These are phyloP conservation scores for Eucera pruinosa DNA, from an alignment of 2,888 invertebrate genomes.

Conservation along the genomic window DNA sequence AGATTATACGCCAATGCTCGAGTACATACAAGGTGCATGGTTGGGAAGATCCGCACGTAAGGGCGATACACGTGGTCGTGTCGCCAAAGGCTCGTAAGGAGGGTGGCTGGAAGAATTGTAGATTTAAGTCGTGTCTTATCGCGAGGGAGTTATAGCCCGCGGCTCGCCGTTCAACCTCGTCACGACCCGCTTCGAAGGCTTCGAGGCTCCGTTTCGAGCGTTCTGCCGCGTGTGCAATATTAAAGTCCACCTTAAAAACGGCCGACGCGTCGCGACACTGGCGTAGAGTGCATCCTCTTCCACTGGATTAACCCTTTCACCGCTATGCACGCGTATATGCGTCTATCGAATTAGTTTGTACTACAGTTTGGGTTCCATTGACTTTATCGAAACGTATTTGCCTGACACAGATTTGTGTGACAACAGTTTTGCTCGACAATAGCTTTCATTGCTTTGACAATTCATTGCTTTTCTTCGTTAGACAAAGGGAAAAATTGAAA, in stretches of 20 bases:
- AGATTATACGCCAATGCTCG: conserved; percentile 35
- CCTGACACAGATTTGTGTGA: too few species aligned
- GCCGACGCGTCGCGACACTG: conserved; percentile 39
- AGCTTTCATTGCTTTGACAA: too few species aligned
- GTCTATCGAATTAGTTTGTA: too few species aligned
- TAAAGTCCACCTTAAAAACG: conserved; percentile 53
- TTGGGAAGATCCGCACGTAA: conserved; percentile 7
- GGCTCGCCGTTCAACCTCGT: conserved; percentile 58
- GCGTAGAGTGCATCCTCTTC: conserved; percentile 15
- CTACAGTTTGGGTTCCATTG: too few species aligned
- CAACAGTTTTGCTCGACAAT: too few species aligned
- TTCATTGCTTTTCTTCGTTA: too few species aligned
- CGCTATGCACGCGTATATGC: too few species aligned
- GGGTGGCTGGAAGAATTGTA: conserved; percentile 72
- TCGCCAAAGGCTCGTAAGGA: conserved; percentile 63
- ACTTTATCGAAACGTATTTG: too few species aligned
- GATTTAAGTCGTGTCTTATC: conserved; percentile 81
- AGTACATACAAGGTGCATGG: not conserved
- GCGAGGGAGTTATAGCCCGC: conserved; percentile 75
- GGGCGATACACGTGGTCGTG: conserved; percentile 36
- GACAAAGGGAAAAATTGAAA: too few species aligned
- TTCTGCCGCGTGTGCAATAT: conserved; percentile 52
- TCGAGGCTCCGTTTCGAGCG: conserved; percentile 51
- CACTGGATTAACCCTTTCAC: not conserved
- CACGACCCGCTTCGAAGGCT: conserved; percentile 56